Evolutionary conservation across 2,113 vertebrate genomes (phyloP).

Genomic region (Xenopus laevis): DNA sequence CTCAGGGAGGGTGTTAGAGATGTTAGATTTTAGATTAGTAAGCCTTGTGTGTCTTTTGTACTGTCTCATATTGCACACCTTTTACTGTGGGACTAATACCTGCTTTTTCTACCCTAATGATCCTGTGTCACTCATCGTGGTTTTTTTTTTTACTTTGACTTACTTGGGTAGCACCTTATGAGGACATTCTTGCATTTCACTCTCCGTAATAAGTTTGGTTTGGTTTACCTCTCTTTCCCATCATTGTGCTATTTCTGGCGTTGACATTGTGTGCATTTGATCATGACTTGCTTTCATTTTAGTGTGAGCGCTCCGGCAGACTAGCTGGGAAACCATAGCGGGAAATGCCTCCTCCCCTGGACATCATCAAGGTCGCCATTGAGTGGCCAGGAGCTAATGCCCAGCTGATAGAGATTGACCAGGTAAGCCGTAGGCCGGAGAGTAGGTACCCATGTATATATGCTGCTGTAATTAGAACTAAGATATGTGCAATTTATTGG

Average conservation of each 20-base stretch:
- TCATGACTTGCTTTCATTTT: neutral
- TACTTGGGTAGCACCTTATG: too few species aligned
- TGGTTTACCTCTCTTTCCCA: neutral
- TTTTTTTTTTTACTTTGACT: neutral
- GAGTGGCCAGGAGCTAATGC: slow-evolving; percentile 97
- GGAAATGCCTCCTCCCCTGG: slow-evolving; percentile 87
- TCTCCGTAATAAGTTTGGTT: neutral
- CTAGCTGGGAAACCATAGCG: slow-evolving; percentile 24
- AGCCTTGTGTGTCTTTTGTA: neutral
- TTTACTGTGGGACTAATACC: neutral
- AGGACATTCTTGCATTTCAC: too few species aligned
- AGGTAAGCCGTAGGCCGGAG: slow-evolving; percentile 66
- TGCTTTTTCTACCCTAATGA: neutral
- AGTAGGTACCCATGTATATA: too few species aligned
- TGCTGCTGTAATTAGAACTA: too few species aligned
- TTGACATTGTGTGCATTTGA: neutral
- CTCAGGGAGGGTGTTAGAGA: too few species aligned
- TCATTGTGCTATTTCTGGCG: neutral
- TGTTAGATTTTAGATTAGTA: too few species aligned
- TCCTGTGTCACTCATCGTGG: neutral
- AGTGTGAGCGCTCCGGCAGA: slow-evolving; percentile 1
- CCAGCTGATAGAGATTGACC: slow-evolving; percentile 95
- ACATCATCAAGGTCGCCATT: slow-evolving; percentile 96
- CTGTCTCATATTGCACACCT: neutral
- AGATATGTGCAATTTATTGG: too few species aligned